Conservation (phyloP, 2,888 invertebrate species). For the Agrotis clavis region DNA sequence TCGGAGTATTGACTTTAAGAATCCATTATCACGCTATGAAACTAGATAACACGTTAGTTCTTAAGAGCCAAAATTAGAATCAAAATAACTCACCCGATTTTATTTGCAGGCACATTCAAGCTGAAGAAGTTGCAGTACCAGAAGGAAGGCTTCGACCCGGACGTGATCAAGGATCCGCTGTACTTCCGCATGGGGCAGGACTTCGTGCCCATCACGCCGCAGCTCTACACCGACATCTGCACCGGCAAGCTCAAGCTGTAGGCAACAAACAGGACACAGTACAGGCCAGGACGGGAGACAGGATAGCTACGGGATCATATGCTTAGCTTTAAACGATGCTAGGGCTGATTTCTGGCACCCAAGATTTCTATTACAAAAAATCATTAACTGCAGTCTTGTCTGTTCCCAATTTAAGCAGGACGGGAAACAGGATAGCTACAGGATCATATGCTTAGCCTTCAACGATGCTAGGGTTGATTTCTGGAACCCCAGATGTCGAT, state of each 20-base stretch:
- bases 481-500: too few relatives aligned
- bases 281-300: constrained; percentile 39
- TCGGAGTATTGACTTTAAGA: too few relatives aligned
- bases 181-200: constrained; percentile 92
- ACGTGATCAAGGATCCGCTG: constrained; percentile 93
- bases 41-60: too few relatives aligned
- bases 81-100: background rate
- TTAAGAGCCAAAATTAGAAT: too few relatives aligned
- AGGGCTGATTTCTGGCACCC: too few relatives aligned
- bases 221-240: constrained; percentile 92
- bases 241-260: constrained; percentile 87
- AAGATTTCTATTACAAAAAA: too few relatives aligned
- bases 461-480: background rate
- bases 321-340: background rate
- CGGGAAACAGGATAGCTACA: constrained; percentile 7
- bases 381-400: too few relatives aligned
- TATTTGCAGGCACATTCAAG: constrained; percentile 96
- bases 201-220: constrained; percentile 92
- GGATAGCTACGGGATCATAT: background rate
- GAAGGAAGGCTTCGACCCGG: constrained; percentile 95
- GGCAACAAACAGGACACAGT: constrained; percentile 33
- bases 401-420: constrained; percentile 19
- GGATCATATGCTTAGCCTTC: background rate
- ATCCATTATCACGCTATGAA: too few relatives aligned
- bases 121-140: constrained; percentile 97